Conservation (phyloP, 2,113 vertebrate species). For the Epinephelus fuscoguttatus region DNA sequence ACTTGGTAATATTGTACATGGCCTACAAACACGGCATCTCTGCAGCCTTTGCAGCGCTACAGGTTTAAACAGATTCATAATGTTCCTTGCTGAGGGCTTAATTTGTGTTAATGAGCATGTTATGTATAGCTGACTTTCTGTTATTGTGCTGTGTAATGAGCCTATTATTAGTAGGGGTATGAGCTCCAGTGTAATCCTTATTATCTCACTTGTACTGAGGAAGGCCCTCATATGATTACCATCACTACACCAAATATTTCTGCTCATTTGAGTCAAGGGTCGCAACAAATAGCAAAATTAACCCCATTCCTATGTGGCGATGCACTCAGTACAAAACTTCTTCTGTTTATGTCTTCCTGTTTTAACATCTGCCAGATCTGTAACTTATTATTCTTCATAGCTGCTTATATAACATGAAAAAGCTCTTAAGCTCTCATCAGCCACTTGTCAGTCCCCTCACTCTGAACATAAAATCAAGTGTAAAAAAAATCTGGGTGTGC, state of each 20-base stretch:
- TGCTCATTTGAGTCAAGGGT: not conserved
- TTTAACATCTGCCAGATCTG: not conserved
- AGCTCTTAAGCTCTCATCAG: no score
- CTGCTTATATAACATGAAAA: no score
- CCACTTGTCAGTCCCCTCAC: no score
- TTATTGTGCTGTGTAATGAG: conserved; percentile 64
- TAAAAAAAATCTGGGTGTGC: no score
- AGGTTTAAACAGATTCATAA: conserved; percentile 62
- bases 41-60: conserved; percentile 23
- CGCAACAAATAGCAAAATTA: not conserved
- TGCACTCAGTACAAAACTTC: not conserved
- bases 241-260: not conserved
- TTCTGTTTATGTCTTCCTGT: no score
- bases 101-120: conserved; percentile 62
- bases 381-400: not conserved
- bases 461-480: no score
- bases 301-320: no score
- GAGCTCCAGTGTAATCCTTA: conserved; percentile 3
- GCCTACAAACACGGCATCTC: conserved; percentile 37
- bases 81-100: conserved; percentile 59
- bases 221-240: not conserved
- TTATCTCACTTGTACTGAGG: conserved; percentile 10
- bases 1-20: conserved; percentile 30
- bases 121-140: conserved; percentile 47
- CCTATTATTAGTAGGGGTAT: conserved; percentile 32